phyloP scores from a whole-genome alignment of 2,797 vertebrate species.

The Periophthalmus magnuspinnatus region DNA sequence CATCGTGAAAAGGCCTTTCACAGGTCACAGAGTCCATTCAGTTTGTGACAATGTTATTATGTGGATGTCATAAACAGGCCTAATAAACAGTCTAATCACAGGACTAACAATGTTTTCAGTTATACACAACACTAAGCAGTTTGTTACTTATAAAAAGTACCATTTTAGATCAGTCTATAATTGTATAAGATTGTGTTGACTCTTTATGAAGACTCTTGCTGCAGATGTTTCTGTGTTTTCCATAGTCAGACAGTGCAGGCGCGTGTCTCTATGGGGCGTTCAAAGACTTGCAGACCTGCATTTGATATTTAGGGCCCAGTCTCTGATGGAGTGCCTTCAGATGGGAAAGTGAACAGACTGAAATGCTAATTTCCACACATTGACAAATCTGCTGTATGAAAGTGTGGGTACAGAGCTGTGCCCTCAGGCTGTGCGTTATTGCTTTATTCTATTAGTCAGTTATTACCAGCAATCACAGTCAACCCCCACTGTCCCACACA shows the following conservation, averaged over 20 bases:
- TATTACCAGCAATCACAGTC: conserved; percentile 85
- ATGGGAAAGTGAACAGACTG: conserved; percentile 75
- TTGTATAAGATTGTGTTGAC: neutral
- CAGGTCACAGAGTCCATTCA: conserved; percentile 98
- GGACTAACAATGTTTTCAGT: conserved; percentile 76
- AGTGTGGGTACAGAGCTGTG: conserved; percentile 72
- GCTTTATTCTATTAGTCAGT: conserved; percentile 88
- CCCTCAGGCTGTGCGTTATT: conserved; percentile 79
- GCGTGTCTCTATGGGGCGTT: conserved; percentile 47
- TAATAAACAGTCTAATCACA: conserved; percentile 99
- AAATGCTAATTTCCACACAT: conserved; percentile 79
- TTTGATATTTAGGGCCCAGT: conserved; percentile 42
- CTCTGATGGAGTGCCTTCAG: conserved; percentile 70
- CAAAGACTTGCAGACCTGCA: conserved; percentile 56
- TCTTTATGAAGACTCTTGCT: conserved; percentile 35
- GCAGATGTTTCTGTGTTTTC: conserved; percentile 60
- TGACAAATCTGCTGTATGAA: conserved; percentile 83
- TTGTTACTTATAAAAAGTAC: neutral
- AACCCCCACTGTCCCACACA: conserved; percentile 69
- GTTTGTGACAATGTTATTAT: conserved; percentile 92
- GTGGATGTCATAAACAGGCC: conserved; percentile 90
- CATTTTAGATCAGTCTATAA: neutral
- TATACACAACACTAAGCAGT: conserved; percentile 77
- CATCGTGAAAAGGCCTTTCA: conserved; percentile 94
- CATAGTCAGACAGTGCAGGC: conserved; percentile 44